Conservation (phyloP, 2,888 invertebrate genomes). For the Drosophila helvetica region DNA sequence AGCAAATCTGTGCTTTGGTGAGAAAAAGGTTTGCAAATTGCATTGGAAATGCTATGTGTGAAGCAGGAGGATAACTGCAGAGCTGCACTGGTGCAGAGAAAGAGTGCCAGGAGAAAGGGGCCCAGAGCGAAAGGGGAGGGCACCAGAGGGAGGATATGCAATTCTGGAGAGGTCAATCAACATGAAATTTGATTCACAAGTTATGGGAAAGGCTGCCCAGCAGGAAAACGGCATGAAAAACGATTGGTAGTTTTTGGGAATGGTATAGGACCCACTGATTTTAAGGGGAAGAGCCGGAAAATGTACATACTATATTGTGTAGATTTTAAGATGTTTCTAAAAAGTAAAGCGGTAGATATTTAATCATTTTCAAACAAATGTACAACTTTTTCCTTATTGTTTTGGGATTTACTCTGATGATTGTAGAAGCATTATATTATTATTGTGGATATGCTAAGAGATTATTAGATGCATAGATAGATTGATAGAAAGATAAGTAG, state of each 20-base stretch:
- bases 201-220: conserved; percentile 34
- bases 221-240: neutral
- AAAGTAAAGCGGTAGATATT: no score
- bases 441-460: no score
- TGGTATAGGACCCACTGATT: neutral
- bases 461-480: no score
- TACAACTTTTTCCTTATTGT: no score
- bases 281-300: neutral
- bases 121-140: conserved; percentile 5
- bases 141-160: conserved; percentile 39
- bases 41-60: conserved; percentile 51
- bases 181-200: conserved; percentile 46
- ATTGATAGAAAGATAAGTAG: no score
- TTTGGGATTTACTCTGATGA: no score
- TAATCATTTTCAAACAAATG: no score
- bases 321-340: no score
- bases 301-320: no score
- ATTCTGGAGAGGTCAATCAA: conserved; percentile 43
- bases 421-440: no score
- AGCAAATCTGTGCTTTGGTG: conserved; percentile 55
- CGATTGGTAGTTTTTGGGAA: neutral
- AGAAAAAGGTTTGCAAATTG: conserved; percentile 53
- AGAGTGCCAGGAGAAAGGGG: conserved; percentile 16
- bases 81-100: conserved; percentile 3
- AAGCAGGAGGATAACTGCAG: conserved; percentile 16